Evolutionary conservation across 2,113 vertebrate species (phyloP), one percentile per base, ranked within the genome.

Genomic region (Callipepla squamata): DNA sequence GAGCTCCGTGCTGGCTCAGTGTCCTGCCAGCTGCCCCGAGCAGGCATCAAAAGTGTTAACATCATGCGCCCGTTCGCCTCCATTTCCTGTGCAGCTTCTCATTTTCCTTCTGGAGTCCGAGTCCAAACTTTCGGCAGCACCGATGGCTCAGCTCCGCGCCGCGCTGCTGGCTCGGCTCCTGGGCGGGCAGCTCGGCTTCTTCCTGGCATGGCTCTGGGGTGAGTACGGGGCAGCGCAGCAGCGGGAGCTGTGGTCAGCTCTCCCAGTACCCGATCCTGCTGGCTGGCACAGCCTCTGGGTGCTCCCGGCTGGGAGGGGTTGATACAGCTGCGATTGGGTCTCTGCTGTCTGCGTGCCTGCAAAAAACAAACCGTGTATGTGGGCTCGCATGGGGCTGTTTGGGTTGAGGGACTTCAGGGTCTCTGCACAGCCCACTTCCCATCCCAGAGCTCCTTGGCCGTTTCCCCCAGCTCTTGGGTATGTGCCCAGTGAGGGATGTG

Each of bases 41-140:
- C 92, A 42, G 84, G 68, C 80, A 80, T 26, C 77, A 48, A 28
- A 50, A 75, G 77, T 21, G 80, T 80, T 85, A 88, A 79, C 25
- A 6, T 9, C 48, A 21, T 5, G 14, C 44, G 38, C 5, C n/a
- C n/a, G 7, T 55, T 63, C 51, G 48, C 12, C 14, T 57, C 51
- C 58, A 3, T 76, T 95, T 95, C 94, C 94, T 93, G 91, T 8
- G 11, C 48, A 7, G 72, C 77, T 96, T 96, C 95, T 88, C 47
- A 18, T 94, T 95, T 70, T 17, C 73, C 28, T 34, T 55, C 77
- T 22, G 40, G 4, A 20, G 30, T 13, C 30, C 25, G 16, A n/a
- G n/a, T 38, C 55, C 23, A 13, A 21, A 53, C 21, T 32, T 13
- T 5, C 19, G 38, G 66, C 32, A 30, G 68, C 19, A 11, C 13